Percentiles rank a stretch among this genome's conserved stretches.
Conservation (phyloP, 1,140 invertebrate species). For the Polypedilum vanderplanki region DNA sequence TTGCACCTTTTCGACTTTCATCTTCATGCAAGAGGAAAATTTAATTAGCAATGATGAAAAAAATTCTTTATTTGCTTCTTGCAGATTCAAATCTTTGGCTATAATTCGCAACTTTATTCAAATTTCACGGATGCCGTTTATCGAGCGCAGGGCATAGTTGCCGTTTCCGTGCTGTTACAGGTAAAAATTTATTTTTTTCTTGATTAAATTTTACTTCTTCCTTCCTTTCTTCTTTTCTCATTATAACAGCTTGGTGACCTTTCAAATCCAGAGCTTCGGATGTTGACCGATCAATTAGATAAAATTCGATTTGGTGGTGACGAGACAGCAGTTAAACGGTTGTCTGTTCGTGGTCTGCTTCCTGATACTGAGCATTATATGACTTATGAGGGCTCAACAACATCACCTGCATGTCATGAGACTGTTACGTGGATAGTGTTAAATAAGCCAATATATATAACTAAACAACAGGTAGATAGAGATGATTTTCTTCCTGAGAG, state of each 20-base stretch:
- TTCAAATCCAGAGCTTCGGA: constrained; percentile 76
- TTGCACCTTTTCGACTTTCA: neutral
- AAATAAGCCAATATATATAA: constrained; percentile 95
- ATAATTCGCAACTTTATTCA: constrained; percentile 87
- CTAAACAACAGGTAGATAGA: constrained; percentile 76
- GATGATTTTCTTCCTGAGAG: neutral
- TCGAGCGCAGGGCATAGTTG: constrained; percentile 82
- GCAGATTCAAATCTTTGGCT: constrained; percentile 89
- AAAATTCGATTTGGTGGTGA: constrained; percentile 81
- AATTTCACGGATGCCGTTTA: constrained; percentile 85
- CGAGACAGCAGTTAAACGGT: constrained; percentile 68
- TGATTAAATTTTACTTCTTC: constrained; percentile 26
- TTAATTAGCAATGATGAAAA: constrained; percentile 21
- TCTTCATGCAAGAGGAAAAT: constrained; percentile 1
- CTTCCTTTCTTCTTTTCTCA: constrained; percentile 34
- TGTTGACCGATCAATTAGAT: constrained; percentile 79
- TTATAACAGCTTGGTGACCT: constrained; percentile 70
- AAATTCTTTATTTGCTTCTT: constrained; percentile 44
- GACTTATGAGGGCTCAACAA: constrained; percentile 95
- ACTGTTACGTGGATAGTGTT: constrained; percentile 93
- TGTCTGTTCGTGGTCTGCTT: constrained; percentile 75
- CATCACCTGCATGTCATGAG: constrained; percentile 87
- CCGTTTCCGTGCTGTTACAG: constrained; percentile 79
- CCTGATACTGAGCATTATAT: constrained; percentile 92
- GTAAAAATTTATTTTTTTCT: constrained; percentile 53